Base-by-base conservation (phyloP, 2,797 vertebrate species). In the Sebastes oblongus region DNA sequence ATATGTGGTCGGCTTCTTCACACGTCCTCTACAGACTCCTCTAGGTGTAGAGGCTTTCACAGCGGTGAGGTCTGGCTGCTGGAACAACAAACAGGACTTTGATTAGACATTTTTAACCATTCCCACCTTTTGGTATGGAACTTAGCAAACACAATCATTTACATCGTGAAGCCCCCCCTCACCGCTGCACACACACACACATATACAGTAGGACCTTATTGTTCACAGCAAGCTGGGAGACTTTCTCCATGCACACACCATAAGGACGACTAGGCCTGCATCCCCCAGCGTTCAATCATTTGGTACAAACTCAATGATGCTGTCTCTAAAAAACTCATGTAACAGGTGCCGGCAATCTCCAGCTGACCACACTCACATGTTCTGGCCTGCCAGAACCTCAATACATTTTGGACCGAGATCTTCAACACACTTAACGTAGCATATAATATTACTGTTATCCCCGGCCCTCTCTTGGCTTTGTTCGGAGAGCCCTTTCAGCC, bases 261-360 rank as follows among this genome's bases (percentile, higher is more conserved):
- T 68, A 73, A 76, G 65, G 32, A 80, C 83, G 75, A 85, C 54
- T 34, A 36, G 60, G 5, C 14, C 60, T 36, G 61, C 27, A n/a
- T 76, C 83, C 79, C 58, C 55, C 60, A 56, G 77, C n/a, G 84
- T 64, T 32, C 58, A 85, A 83, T 88, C 62, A 85, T 86, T 86
- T 85, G 80, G 67, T 87, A 69, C 80, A 66, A 87, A 91, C 77
- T 84, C 81, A 88, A 89, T 76, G 42, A 73, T 30, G 30, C 18
- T 39, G 34, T 34, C n/a, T 73, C n/a, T 39, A 39, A 39, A 13
- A 39, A 39, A 39, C 36, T 39, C 36, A 39, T 39, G 36, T 39
- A 39, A 39, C 8, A 39, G 36, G 12, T 39, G 36, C 36, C 36
- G 36, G 36, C 36, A 39, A 39, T 39, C 12, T 39, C 36, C 36